Conservation (phyloP, 2,888 invertebrate genomes). For the Parthenolecanium corni region DNA sequence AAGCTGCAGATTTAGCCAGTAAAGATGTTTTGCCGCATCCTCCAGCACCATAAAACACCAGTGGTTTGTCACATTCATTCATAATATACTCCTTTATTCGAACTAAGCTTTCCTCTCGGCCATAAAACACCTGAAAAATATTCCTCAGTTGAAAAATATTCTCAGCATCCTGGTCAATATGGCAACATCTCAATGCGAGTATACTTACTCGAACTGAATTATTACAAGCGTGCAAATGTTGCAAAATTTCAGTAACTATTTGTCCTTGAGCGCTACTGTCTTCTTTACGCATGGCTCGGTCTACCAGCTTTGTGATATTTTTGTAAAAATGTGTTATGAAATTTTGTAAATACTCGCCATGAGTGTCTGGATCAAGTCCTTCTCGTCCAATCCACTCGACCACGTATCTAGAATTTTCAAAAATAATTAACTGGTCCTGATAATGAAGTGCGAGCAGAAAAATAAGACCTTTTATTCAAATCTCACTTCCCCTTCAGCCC, state of each 20-base stretch:
- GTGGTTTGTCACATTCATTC: slow-evolving; percentile 71
- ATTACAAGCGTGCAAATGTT: slow-evolving; percentile 90
- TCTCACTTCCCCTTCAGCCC: no score
- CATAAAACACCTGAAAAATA: slow-evolving; percentile 64
- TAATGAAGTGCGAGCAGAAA: not conserved
- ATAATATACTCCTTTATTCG: slow-evolving; percentile 72
- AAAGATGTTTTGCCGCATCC: slow-evolving; percentile 97
- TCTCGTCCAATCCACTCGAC: slow-evolving; percentile 96
- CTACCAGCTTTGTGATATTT: slow-evolving; percentile 81
- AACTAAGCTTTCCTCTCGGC: slow-evolving; percentile 72
- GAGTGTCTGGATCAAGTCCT: slow-evolving; percentile 83
- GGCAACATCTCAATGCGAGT: no score
- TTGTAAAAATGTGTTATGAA: slow-evolving; percentile 91
- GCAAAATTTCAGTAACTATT: slow-evolving; percentile 84
- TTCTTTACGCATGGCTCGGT: slow-evolving; percentile 89
- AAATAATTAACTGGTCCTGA: no score
- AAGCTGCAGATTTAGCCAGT: slow-evolving; percentile 78
- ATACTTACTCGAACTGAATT: slow-evolving; percentile 68
- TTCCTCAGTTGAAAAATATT: no score
- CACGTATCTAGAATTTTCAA: slow-evolving; percentile 63
- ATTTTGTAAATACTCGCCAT: slow-evolving; percentile 83
- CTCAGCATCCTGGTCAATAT: no score
- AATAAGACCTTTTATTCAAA: no score
- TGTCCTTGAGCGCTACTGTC: slow-evolving; percentile 87
- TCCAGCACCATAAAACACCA: slow-evolving; percentile 87